These are phyloP conservation scores for Ciconia stormi DNA, from an alignment of 2,113 vertebrate species.

Conservation along the genomic window DNA sequence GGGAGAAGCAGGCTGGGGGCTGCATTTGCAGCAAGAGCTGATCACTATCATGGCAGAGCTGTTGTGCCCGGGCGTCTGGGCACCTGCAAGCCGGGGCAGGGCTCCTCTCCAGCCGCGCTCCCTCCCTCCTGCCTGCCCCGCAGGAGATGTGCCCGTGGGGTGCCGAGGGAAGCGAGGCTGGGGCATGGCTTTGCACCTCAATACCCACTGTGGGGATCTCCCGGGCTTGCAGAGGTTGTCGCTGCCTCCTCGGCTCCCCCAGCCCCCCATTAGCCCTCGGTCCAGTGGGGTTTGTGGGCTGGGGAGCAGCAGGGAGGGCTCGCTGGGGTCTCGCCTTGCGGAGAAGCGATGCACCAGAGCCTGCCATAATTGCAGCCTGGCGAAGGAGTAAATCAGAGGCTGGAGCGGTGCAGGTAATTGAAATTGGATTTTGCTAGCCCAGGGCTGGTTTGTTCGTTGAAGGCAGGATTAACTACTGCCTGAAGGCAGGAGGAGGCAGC, in stretches of 20 bases:
- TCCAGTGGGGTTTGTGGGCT: not conserved
- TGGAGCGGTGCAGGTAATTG: not conserved
- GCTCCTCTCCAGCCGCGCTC: not conserved
- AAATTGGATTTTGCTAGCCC: not conserved
- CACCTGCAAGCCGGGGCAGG: not conserved
- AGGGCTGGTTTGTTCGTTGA: not conserved
- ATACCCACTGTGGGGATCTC: not conserved
- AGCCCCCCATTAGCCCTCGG: not conserved
- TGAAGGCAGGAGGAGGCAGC: not conserved
- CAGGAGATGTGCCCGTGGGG: not conserved
- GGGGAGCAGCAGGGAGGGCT: not conserved
- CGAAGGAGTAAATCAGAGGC: not conserved
- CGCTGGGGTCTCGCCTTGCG: not conserved
- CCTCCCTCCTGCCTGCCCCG: not conserved
- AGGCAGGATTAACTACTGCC: not conserved
- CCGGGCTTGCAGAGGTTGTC: not conserved
- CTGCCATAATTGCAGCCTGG: not conserved
- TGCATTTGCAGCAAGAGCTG: not conserved
- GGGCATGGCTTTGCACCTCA: not conserved
- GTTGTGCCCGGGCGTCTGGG: rapidly evolving
- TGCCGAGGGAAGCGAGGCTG: not conserved
- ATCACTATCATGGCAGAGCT: rapidly evolving
- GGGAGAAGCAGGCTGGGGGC: not conserved
- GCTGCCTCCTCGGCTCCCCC: not conserved
- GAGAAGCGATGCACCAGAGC: not conserved